A percentile compares a stretch with the other conserved stretches of the same genome.
These are phyloP conservation scores for Andrena marginata DNA, from an alignment of 2,888 invertebrate species.

Conservation along the genomic window DNA sequence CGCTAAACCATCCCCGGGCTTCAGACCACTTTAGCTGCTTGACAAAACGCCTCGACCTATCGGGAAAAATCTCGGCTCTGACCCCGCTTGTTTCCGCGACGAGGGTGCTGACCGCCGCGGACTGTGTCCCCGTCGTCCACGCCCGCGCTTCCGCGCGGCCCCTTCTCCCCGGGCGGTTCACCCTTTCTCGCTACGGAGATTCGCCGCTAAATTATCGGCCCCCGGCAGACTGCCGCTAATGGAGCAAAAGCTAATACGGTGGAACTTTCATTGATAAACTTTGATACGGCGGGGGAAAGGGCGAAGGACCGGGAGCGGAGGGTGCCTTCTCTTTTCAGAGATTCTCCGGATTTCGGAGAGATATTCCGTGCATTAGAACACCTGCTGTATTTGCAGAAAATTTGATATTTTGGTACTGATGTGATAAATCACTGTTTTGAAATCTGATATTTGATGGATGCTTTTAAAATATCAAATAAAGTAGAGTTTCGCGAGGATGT, in stretches of 20 bases:
- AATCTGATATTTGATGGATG: no score
- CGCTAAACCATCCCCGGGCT: conserved; percentile 34
- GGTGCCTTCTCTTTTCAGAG: background rate
- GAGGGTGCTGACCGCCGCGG: conserved; percentile 68
- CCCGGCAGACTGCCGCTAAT: conserved; percentile 47
- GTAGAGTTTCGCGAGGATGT: no score
- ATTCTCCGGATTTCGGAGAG: background rate
- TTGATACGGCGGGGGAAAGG: conserved; percentile 7
- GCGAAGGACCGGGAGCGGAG: background rate
- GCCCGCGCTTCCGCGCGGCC: conserved; percentile 20
- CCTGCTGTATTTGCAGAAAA: no score
- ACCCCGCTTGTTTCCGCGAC: conserved; percentile 53
- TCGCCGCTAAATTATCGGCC: conserved; percentile 68
- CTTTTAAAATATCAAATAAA: no score
- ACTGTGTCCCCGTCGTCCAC: background rate
- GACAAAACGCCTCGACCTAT: conserved; percentile 77
- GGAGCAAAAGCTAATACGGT: conserved; percentile 58
- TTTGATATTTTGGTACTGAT: no score
- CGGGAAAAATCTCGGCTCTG: conserved; percentile 70
- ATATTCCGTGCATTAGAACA: background rate
- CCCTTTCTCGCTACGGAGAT: conserved; percentile 56
- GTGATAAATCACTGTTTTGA: no score
- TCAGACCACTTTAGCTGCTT: conserved; percentile 73
- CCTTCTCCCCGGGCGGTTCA: conserved; percentile 32
- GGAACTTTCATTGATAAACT: conserved; percentile 46